phyloP scores from a whole-genome alignment of 2,888 invertebrate genomes.

The Dione vanillae region DNA sequence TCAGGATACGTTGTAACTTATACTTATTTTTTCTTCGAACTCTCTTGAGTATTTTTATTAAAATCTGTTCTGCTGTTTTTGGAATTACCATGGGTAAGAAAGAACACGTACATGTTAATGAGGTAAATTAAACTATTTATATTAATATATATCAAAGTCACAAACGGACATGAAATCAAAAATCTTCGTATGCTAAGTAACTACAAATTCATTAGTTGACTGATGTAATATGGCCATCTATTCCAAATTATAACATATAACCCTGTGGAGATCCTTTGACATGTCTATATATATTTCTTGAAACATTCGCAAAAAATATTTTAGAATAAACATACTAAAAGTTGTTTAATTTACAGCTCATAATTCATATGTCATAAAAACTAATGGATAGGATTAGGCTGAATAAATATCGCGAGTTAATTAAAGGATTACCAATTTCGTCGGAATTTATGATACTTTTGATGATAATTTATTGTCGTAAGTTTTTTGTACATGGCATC shows the following conservation, averaged over 20 bases:
- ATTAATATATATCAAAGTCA: no score
- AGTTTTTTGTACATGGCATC: constrained; percentile 12
- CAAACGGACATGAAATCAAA: no score
- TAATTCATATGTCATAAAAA: constrained; percentile 29
- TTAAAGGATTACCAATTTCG: constrained; percentile 32
- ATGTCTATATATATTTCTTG: background rate
- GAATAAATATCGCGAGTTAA: constrained; percentile 27
- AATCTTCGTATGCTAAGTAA: no score
- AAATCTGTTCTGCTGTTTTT: no score
- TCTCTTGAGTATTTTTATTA: no score
- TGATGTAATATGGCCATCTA: background rate
- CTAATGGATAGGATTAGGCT: constrained; percentile 28
- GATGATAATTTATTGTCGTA: no score
- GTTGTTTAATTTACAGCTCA: constrained; percentile 28
- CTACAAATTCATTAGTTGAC: background rate
- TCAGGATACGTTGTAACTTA: no score
- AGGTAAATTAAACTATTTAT: no score
- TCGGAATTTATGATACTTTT: constrained; percentile 26
- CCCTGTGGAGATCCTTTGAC: background rate
- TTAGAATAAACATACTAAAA: constrained; percentile 22
- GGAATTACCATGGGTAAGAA: no score
- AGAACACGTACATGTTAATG: no score
- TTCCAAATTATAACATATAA: background rate
- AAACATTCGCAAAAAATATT: constrained; percentile 10
- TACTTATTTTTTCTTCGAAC: no score